A percentile compares a stretch with the other conserved stretches of the same genome.
Conservation (phyloP, 2,888 invertebrate genomes). For the Rhaphigaster nebulosa region DNA sequence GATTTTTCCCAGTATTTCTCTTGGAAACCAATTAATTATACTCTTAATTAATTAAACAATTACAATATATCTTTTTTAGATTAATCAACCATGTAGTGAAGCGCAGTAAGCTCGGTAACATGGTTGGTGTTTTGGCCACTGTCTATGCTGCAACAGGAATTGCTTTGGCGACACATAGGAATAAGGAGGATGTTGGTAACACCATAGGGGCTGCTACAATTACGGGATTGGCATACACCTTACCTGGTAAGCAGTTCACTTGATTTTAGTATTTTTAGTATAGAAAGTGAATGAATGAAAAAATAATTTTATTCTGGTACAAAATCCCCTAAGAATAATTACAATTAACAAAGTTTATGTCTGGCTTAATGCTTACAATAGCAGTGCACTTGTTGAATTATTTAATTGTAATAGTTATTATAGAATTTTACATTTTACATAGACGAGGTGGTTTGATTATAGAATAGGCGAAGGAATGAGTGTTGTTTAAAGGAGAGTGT, state of each 20-base stretch:
- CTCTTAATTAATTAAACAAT: not conserved
- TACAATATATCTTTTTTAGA: not conserved
- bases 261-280: not conserved
- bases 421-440: no score
- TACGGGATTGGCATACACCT: not conserved
- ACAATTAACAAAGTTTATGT: no score
- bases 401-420: no score
- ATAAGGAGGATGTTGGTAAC: slow-evolving; percentile 36
- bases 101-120: slow-evolving; percentile 38
- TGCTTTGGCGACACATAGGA: not conserved
- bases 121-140: slow-evolving; percentile 35
- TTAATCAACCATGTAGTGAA: slow-evolving; percentile 50
- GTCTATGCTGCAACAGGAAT: slow-evolving; percentile 41
- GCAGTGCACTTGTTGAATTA: no score
- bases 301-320: no score
- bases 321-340: no score
- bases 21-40: not conserved
- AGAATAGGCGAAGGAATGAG: no score
- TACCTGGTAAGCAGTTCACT: not conserved
- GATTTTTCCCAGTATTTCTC: not conserved
- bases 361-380: no score
- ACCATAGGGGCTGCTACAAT: not conserved
- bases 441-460: no score
- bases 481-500: no score
- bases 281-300: no score